These are phyloP conservation scores for Amphibalanus amphitrite DNA, from an alignment of 1,140 invertebrate genomes.

Conservation along the genomic window DNA sequence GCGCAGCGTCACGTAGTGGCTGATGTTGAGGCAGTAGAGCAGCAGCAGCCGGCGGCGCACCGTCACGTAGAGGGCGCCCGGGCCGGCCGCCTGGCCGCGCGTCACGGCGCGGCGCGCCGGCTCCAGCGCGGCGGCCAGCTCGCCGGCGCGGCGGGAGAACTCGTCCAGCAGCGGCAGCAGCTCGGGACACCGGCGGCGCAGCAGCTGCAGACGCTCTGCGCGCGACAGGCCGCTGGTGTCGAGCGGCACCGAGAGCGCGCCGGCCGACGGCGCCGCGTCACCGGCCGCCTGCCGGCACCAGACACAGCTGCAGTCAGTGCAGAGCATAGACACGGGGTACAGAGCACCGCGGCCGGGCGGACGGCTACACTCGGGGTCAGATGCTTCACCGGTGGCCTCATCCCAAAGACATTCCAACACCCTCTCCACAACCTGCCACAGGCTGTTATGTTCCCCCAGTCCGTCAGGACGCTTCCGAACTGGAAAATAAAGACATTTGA, in stretches of 20 bases:
- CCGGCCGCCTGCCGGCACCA: not conserved
- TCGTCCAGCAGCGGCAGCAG: not conserved
- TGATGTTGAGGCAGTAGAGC: not conserved
- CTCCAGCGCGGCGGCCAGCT: not conserved
- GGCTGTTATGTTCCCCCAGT: no score
- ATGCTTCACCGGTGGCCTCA: no score
- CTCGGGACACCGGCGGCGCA: not conserved
- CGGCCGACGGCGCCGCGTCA: not conserved
- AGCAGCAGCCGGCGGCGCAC: not conserved
- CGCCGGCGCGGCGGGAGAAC: not conserved
- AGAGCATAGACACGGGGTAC: no score
- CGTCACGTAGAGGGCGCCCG: not conserved
- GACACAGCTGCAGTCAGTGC: no score
- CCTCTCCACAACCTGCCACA: no score
- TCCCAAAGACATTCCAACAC: no score
- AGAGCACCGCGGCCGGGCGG: no score
- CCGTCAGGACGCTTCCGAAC: no score
- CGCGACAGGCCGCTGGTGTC: not conserved
- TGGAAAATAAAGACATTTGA: no score
- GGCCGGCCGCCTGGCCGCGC: no score
- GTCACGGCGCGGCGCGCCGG: no score
- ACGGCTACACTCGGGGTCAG: no score
- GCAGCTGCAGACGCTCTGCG: not conserved
- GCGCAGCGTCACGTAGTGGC: not conserved
- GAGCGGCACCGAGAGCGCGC: not conserved